A percentile compares a stretch with the other conserved stretches of the same genome.
Evolutionary conservation across 2,888 invertebrate genomes (phyloP).

Genomic region (Pachycephus smyrnensis): DNA sequence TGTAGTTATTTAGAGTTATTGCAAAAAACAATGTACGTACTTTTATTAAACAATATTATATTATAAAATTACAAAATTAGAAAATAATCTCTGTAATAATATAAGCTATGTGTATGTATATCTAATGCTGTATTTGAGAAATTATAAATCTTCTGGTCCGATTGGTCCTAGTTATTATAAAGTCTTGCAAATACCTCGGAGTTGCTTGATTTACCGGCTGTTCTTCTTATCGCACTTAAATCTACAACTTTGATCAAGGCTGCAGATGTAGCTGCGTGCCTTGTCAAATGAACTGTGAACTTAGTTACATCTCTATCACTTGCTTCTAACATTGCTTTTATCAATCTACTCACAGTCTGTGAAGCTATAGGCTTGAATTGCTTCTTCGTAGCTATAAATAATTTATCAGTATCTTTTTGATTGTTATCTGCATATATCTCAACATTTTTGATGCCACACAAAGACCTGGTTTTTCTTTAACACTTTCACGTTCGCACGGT

Average conservation of each 20-base stretch:
- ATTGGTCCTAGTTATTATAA: slow-evolving; percentile 11
- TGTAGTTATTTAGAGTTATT: slow-evolving; percentile 23
- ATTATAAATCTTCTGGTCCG: neutral
- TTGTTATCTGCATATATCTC: neutral
- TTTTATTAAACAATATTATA: neutral
- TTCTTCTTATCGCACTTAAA: slow-evolving; percentile 2
- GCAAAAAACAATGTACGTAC: neutral
- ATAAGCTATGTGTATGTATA: neutral
- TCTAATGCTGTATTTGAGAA: neutral
- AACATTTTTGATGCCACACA: neutral
- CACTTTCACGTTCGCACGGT: no score
- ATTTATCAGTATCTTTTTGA: neutral
- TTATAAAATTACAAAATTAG: neutral
- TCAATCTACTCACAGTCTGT: slow-evolving; percentile 11
- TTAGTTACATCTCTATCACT: slow-evolving; percentile 15
- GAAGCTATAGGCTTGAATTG: slow-evolving; percentile 3
- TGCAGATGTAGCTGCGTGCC: slow-evolving; percentile 17
- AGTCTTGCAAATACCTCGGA: slow-evolving; percentile 12
- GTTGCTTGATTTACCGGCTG: slow-evolving; percentile 10
- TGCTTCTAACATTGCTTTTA: slow-evolving; percentile 5
- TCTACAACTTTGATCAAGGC: slow-evolving; percentile 3
- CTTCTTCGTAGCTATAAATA: slow-evolving; percentile 10
- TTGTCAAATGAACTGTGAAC: slow-evolving; percentile 12
- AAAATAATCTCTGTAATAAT: neutral
- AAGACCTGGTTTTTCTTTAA: neutral